A percentile compares a stretch with the other conserved stretches of the same genome.
These are phyloP conservation scores for Diogma glabrata DNA, from an alignment of 2,888 invertebrate species.

Conservation along the genomic window DNA sequence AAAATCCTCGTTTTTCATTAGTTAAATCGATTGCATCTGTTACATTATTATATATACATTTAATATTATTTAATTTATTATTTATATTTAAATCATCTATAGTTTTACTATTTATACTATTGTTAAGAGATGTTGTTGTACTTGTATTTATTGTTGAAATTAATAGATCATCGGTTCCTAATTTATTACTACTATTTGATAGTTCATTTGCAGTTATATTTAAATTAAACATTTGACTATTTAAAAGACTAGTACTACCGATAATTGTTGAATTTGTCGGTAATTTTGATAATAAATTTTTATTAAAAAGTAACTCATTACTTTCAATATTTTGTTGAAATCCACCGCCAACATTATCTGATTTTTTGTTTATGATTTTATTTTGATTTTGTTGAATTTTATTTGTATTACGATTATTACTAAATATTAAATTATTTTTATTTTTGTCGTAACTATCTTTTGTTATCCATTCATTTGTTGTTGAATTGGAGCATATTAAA, in stretches of 20 bases:
- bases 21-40: slow-evolving; percentile 34
- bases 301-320: slow-evolving; percentile 22
- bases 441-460: slow-evolving; percentile 14
- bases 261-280: slow-evolving; percentile 35
- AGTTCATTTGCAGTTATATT: slow-evolving; percentile 11
- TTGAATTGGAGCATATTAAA: slow-evolving; percentile 32
- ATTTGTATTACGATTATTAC: slow-evolving; percentile 2
- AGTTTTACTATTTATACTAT: slow-evolving; percentile 8
- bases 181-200: background rate
- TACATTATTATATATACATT: slow-evolving; percentile 30
- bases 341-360: no score
- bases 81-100: background rate
- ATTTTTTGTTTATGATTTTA: no score
- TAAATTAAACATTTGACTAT: slow-evolving; percentile 26
- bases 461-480: slow-evolving; percentile 28
- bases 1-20: slow-evolving; percentile 33
- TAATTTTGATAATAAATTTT: slow-evolving; percentile 30
- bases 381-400: background rate
- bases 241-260: slow-evolving; percentile 26
- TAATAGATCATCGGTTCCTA: no score
- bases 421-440: slow-evolving; percentile 9
- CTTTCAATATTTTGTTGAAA: background rate
- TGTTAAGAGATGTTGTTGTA: slow-evolving; percentile 18
- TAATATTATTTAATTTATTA: slow-evolving; percentile 15
- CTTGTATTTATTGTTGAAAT: background rate